Evolutionary conservation across 1,140 invertebrate genomes (phyloP), one percentile per base, ranked within the genome.

Genomic region (Prorops nasuta): DNA sequence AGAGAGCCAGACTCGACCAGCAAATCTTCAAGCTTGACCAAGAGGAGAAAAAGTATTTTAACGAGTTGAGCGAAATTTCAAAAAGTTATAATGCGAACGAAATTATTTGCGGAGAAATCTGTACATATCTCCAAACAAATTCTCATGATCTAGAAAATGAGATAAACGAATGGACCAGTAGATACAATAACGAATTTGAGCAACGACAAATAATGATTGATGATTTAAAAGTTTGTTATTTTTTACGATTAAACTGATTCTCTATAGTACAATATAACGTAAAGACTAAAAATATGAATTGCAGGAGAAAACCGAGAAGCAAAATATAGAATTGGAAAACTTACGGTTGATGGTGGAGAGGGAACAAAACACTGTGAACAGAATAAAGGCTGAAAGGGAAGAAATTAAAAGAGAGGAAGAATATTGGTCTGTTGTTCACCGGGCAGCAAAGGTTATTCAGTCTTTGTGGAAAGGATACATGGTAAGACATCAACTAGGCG

Each of bases 381-480:
- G 56, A 44, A 60, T 51, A 47, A 15, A 48, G 9, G 56, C 1
- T 3, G 53, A 64, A 22, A 51, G 54, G 17, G 43, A 55, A 17
- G 49, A 22, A 31, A 39, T 52, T 1, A 15, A 52, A 14, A 37
- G 49, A 2, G 57, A 67, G 39, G 46, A 18, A 9, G 54, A 57
- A 22, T 63, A 63, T 36, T 56, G 36, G 49, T 17, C 28, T 12
- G 51, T 22, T 3, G 22, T 70, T 7, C 18, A 69, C 34, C 14
- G 17, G 15, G 55, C 64, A 7, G 71, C 71, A 12, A 65, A 52
- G 1, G 31, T 60, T 4, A 71, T 75, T 51, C 71, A 75, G 54
- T 41, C 65, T 6, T 1, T 49, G 3, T 72, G 68, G 68, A 63
- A 54, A 50, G 68, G 69, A 4, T 56, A 66, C 42, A 72, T 75